Conservation (phyloP, 1,140 invertebrate species). For the Lepidurus packardi region DNA sequence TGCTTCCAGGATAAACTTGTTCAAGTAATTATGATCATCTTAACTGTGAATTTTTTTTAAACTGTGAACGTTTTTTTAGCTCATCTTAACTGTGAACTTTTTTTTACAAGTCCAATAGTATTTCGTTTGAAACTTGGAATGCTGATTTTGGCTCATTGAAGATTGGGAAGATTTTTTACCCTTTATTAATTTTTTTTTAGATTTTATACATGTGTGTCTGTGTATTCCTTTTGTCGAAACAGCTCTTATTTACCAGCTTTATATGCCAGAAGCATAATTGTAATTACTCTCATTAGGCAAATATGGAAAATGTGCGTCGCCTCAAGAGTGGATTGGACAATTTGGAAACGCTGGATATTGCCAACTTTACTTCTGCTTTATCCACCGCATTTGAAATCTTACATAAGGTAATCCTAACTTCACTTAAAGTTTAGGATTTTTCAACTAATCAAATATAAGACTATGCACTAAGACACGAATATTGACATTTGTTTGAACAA, state of each 20-base stretch:
- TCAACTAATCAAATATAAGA: neutral
- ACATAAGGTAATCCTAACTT: slow-evolving; percentile 53
- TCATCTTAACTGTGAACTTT: neutral
- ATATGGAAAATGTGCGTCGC: slow-evolving; percentile 75
- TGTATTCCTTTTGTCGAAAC: neutral
- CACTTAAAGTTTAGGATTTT: slow-evolving; percentile 1
- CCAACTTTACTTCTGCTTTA: slow-evolving; percentile 88
- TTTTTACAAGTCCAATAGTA: too few species aligned
- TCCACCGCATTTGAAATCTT: slow-evolving; percentile 83
- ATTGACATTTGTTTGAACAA: neutral
- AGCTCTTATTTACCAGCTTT: too few species aligned
- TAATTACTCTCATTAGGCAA: slow-evolving; percentile 58
- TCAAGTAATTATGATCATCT: slow-evolving; percentile 51
- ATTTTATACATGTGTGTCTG: too few species aligned
- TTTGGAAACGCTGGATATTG: slow-evolving; percentile 76
- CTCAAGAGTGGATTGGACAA: slow-evolving; percentile 54
- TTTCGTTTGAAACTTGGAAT: too few species aligned
- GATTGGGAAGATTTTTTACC: too few species aligned
- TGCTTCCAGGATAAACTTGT: slow-evolving; percentile 79
- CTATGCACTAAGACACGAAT: too few species aligned
- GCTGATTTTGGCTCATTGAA: too few species aligned
- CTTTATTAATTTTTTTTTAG: neutral
- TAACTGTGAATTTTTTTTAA: too few species aligned
- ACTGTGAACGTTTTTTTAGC: too few species aligned
- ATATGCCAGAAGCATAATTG: too few species aligned